phyloP scores from a whole-genome alignment of 92 coral and sea anemone species.

The Zoanthus solanderi region DNA sequence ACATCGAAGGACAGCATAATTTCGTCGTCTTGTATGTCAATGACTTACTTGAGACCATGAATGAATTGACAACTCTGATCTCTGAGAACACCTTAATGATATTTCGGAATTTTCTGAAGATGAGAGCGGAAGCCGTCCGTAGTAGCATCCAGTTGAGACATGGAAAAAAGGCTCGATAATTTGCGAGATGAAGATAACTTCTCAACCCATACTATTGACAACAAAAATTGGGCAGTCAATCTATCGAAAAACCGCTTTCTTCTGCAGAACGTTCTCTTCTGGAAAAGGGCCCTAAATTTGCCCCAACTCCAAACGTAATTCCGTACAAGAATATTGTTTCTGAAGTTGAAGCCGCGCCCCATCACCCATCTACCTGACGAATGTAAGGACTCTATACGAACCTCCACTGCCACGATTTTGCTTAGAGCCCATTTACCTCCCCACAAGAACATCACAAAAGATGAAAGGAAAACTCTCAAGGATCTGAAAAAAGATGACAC shows the following conservation, averaged over 20 bases:
- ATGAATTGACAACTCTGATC: not conserved
- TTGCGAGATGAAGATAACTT: not conserved
- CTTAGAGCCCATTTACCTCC: constrained; percentile 25
- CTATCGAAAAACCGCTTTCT: constrained; percentile 1
- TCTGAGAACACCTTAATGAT: not conserved
- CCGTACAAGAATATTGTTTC: constrained; percentile 30
- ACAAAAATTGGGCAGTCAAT: not conserved
- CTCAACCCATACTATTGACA: constrained; percentile 1
- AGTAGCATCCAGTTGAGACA: not conserved
- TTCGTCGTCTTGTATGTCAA: too few relatives aligned
- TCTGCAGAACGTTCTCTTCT: constrained; percentile 24
- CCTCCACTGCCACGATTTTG: constrained; percentile 36
- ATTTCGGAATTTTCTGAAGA: not conserved
- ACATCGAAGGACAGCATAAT: too few relatives aligned
- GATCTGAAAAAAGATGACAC: too few relatives aligned
- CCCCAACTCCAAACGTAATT: not conserved
- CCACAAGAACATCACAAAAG: constrained; percentile 34
- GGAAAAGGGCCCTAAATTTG: constrained; percentile 21
- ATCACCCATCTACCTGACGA: constrained; percentile 37
- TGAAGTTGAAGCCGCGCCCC: constrained; percentile 43
- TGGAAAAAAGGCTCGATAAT: not conserved
- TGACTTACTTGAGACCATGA: not conserved
- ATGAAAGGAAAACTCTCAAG: constrained; percentile 2
- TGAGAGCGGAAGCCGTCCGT: constrained; percentile 5
- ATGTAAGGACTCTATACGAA: constrained; percentile 52